Conservation (phyloP, 2,888 invertebrate species). For the Alsophila aescularia region DNA sequence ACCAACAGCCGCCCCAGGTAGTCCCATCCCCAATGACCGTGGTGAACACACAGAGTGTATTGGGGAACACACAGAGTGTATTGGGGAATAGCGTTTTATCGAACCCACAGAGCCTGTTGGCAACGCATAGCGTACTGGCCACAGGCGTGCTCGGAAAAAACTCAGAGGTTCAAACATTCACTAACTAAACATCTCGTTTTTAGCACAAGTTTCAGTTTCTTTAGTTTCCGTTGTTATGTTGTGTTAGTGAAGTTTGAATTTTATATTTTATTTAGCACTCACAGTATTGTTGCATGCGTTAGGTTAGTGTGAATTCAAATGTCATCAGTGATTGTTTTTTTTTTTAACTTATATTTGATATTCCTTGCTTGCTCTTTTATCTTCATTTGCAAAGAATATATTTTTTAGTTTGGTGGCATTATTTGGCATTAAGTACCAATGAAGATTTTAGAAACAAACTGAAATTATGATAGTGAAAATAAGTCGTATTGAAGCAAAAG, state of each 20-base stretch:
- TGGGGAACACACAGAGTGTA: conserved; percentile 46
- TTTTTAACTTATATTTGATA: neutral
- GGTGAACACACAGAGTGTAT: conserved; percentile 58
- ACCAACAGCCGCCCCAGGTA: conserved; percentile 63
- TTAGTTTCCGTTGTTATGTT: conserved; percentile 54
- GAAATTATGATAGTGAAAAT: too few relatives aligned
- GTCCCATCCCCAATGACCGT: conserved; percentile 58
- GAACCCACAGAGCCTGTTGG: conserved; percentile 23
- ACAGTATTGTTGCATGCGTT: conserved; percentile 25
- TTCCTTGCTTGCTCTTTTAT: conserved; percentile 7
- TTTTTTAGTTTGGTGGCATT: neutral
- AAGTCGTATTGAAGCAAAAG: too few relatives aligned
- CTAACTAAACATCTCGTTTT: conserved; percentile 58
- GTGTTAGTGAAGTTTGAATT: conserved; percentile 60
- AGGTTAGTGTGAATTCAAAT: conserved; percentile 9
- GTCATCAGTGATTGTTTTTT: neutral
- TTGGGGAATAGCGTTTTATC: conserved; percentile 2
- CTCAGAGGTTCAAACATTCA: conserved; percentile 82
- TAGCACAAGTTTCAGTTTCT: conserved; percentile 37
- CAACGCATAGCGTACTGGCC: conserved; percentile 60
- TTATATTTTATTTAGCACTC: conserved; percentile 39
- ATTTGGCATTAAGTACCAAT: too few relatives aligned
- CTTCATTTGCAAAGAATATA: neutral
- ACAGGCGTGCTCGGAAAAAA: conserved; percentile 78
- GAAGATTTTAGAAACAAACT: too few relatives aligned